Conservation (phyloP, 2,888 invertebrate species). For the Caenorhabditis sp. region DNA sequence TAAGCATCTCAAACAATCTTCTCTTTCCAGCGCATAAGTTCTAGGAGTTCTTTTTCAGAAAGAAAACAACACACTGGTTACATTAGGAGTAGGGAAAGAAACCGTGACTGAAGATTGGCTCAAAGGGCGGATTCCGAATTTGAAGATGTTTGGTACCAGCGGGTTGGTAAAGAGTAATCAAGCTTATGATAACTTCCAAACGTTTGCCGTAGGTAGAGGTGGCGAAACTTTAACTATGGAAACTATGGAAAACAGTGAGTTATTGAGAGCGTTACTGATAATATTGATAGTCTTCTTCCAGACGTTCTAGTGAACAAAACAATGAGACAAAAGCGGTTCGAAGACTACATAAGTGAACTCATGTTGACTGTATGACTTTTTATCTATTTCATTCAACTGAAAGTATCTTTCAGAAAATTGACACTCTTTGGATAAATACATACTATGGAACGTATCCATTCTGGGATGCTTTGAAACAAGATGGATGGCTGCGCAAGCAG, state of each 20-base stretch:
- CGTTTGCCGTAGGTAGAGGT: conserved; percentile 7
- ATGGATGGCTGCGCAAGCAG: conserved; percentile 26
- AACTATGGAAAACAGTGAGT: conserved; percentile 14
- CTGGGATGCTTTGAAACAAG: conserved; percentile 22
- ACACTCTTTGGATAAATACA: conserved; percentile 38
- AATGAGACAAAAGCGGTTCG: neutral
- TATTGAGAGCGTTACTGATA: neutral
- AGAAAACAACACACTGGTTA: conserved; percentile 27
- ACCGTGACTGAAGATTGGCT: neutral
- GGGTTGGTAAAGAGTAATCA: neutral
- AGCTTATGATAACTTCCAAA: neutral
- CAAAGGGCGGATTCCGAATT: conserved; percentile 9
- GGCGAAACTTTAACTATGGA: neutral
- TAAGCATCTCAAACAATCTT: neutral
- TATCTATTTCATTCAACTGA: too few relatives aligned
- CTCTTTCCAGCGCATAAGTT: too few relatives aligned
- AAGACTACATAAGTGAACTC: conserved; percentile 16
- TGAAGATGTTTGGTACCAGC: conserved; percentile 22
- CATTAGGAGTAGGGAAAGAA: conserved; percentile 3
- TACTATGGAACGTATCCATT: conserved; percentile 35
- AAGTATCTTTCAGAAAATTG: conserved; percentile 29
- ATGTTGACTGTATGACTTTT: conserved; percentile 6
- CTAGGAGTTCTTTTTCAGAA: conserved; percentile 8
- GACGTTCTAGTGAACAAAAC: conserved; percentile 6
- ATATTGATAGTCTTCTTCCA: neutral